Conservation (phyloP, 1,140 invertebrate genomes). For the Caligus rogercresseyi region DNA sequence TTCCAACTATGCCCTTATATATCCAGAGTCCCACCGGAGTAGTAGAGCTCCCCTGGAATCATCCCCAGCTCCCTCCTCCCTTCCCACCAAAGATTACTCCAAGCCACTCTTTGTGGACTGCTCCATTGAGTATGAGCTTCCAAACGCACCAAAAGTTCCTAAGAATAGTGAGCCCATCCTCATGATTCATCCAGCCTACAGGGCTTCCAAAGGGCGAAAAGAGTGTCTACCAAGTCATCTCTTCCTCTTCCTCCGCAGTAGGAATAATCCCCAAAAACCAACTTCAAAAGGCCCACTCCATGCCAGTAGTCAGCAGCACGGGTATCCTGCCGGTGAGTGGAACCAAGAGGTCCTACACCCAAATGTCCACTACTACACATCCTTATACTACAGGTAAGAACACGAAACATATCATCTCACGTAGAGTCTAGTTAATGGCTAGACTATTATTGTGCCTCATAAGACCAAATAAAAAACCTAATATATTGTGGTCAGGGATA, state of each 20-base stretch:
- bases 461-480: no score
- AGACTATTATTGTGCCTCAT: no score
- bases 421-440: no score
- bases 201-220: not conserved
- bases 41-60: not conserved
- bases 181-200: slow-evolving; percentile 20
- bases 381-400: not conserved
- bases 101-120: slow-evolving; percentile 20
- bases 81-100: slow-evolving; percentile 8
- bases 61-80: not conserved
- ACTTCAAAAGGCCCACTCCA: not conserved
- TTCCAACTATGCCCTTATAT: not conserved
- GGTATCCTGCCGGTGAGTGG: no score
- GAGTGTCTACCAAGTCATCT: not conserved
- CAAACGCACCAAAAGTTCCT: slow-evolving; percentile 17
- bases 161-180: slow-evolving; percentile 20
- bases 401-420: no score
- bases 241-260: no score
- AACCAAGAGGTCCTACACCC: not conserved
- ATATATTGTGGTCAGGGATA: no score
- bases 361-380: not conserved
- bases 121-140: slow-evolving; percentile 17
- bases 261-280: no score
- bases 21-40: not conserved
- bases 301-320: no score